phyloP scores from a whole-genome alignment of 2,113 vertebrate genomes.

The Catagonus wagneri region DNA sequence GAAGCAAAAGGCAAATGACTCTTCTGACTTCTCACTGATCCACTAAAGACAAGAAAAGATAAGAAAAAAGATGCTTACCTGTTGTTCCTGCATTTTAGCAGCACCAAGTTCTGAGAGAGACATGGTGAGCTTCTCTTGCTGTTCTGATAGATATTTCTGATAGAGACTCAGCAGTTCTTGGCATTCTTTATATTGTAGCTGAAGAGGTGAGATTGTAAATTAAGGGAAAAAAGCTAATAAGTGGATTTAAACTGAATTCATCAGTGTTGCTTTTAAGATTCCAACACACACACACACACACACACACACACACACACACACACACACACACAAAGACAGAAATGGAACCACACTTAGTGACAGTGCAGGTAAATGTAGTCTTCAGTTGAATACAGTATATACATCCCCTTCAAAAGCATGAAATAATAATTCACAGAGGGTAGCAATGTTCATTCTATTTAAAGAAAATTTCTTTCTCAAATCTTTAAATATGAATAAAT shows the following conservation, averaged over 20 bases:
- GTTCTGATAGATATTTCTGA: constrained; percentile 96
- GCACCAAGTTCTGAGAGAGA: constrained; percentile 92
- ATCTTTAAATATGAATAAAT: constrained; percentile 17
- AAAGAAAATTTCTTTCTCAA: constrained; percentile 7
- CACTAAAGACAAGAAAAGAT: constrained; percentile 1
- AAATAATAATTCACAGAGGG: constrained; percentile 18
- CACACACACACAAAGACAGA: not conserved
- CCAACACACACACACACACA: not conserved
- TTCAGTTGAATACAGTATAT: not conserved
- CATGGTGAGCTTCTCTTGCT: constrained; percentile 93
- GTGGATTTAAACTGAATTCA: constrained; percentile 9
- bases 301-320: too few species aligned
- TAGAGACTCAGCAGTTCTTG: constrained; percentile 97
- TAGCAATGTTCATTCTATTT: not conserved
- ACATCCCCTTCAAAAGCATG: not conserved
- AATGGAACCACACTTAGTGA: constrained; percentile 3
- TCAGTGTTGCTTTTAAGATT: constrained; percentile 21
- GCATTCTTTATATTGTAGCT: constrained; percentile 97
- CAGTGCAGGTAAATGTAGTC: not conserved
- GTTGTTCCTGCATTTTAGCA: constrained; percentile 85
- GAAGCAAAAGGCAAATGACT: constrained; percentile 34
- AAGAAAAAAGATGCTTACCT: constrained; percentile 87
- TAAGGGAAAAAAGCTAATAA: constrained; percentile 87
- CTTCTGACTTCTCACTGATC: not conserved
- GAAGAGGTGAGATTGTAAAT: constrained; percentile 92